A percentile compares a stretch with the other conserved stretches of the same genome.
These are phyloP conservation scores for Nipponia nippon DNA, from an alignment of 2,113 vertebrate species.

Conservation along the genomic window DNA sequence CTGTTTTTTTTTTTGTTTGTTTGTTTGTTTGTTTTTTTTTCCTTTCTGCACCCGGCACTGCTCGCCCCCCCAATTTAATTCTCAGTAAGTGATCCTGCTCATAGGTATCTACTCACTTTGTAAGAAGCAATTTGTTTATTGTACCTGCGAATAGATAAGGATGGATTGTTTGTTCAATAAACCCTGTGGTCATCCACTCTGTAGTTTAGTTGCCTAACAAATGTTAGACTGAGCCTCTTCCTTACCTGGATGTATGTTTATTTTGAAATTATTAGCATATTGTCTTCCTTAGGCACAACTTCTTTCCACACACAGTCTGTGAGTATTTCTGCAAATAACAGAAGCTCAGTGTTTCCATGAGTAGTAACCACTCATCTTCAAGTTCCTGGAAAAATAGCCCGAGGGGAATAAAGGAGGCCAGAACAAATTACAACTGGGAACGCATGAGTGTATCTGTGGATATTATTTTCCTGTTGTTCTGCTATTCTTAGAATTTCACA, in stretches of 20 bases:
- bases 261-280: not conserved
- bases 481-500: not conserved
- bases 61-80: not conserved
- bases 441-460: not conserved
- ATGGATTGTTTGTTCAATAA: not conserved
- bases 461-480: slow-evolving; percentile 12
- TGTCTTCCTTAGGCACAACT: not conserved
- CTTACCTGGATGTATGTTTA: not conserved
- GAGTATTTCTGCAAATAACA: not conserved
- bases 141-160: not conserved
- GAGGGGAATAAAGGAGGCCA: not conserved
- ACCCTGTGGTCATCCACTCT: not conserved
- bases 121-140: not conserved
- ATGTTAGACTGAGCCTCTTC: not conserved
- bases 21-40: not conserved
- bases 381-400: slow-evolving; percentile 43
- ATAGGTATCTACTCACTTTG: not conserved
- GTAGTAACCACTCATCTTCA: not conserved
- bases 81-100: not conserved
- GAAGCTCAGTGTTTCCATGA: slow-evolving; percentile 12
- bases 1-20: not conserved
- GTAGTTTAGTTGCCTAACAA: not conserved
- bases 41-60: not conserved
- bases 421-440: slow-evolving; percentile 32
- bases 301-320: not conserved